Percentiles rank a stretch among this genome's conserved stretches.
These are phyloP conservation scores for Eupithecia subfuscata DNA, from an alignment of 2,888 invertebrate species.

Conservation along the genomic window DNA sequence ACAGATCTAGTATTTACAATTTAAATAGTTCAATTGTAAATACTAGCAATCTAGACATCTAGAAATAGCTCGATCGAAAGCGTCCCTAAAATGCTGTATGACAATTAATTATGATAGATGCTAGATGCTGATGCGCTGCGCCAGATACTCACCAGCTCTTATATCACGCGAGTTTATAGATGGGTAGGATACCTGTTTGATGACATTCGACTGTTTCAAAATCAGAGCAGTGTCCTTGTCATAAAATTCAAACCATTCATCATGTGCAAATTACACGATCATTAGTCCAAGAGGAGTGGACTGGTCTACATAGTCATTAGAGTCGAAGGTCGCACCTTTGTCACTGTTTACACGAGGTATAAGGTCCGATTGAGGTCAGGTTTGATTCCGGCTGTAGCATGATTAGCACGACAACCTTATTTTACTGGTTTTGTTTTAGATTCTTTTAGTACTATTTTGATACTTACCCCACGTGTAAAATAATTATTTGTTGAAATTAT, in stretches of 20 bases:
- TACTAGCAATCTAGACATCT: not conserved
- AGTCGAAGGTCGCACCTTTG: constrained; percentile 49
- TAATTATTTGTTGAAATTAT: not conserved
- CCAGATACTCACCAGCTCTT: not conserved
- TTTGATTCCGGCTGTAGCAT: constrained; percentile 10
- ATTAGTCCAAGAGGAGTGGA: constrained; percentile 48
- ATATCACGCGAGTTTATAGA: not conserved
- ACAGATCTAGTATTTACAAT: not conserved
- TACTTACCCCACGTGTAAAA: not conserved
- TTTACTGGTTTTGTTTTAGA: not conserved
- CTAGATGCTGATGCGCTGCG: not conserved
- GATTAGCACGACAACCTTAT: not conserved
- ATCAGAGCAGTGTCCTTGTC: constrained; percentile 39
- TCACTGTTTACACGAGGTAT: constrained; percentile 52
- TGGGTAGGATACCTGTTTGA: not conserved
- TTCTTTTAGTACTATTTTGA: not conserved
- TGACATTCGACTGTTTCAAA: constrained; percentile 23
- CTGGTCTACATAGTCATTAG: constrained; percentile 41
- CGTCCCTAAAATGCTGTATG: not conserved
- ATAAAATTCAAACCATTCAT: constrained; percentile 41
- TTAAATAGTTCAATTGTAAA: not conserved
- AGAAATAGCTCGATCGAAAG: not conserved
- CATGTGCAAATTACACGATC: constrained; percentile 47
- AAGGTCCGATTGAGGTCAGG: constrained; percentile 45
- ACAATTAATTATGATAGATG: too few species aligned